phyloP scores from a whole-genome alignment of 2,113 vertebrate genomes.

The Pomatorhinus ruficollis region DNA sequence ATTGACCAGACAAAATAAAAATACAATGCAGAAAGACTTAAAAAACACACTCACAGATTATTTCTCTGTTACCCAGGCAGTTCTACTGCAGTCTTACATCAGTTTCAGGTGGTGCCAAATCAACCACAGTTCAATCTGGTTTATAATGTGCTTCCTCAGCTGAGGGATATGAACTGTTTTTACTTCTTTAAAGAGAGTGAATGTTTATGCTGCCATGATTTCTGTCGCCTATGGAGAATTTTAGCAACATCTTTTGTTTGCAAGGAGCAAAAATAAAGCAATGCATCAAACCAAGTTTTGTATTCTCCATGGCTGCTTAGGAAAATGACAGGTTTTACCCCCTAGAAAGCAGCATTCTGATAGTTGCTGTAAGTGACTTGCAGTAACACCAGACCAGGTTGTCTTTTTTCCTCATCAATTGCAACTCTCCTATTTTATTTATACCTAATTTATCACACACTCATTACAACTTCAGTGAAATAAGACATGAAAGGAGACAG shows the following conservation, averaged over 20 bases:
- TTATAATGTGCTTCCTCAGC: not conserved
- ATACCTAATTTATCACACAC: not conserved
- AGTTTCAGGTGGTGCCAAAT: not conserved
- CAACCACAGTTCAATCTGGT: not conserved
- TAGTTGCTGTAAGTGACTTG: not conserved
- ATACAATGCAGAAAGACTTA: not conserved
- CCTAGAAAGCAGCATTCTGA: not conserved
- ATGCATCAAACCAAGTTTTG: not conserved
- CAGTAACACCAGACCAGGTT: not conserved
- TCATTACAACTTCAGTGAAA: not conserved
- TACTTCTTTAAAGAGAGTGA: not conserved
- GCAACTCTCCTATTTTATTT: not conserved
- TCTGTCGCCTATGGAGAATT: not conserved
- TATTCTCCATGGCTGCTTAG: not conserved
- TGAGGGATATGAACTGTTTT: not conserved
- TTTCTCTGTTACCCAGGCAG: not conserved
- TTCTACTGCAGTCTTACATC: not conserved
- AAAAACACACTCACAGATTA: not conserved
- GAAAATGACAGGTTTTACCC: not conserved
- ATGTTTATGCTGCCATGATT: not conserved
- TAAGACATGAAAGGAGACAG: not conserved
- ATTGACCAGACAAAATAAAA: not conserved
- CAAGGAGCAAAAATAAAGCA: not conserved
- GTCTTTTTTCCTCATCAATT: not conserved
- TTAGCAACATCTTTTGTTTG: not conserved